Percentiles rank a stretch among this genome's conserved stretches.
Conservation (phyloP, 2,113 vertebrate genomes). For the Rissa tridactyla region DNA sequence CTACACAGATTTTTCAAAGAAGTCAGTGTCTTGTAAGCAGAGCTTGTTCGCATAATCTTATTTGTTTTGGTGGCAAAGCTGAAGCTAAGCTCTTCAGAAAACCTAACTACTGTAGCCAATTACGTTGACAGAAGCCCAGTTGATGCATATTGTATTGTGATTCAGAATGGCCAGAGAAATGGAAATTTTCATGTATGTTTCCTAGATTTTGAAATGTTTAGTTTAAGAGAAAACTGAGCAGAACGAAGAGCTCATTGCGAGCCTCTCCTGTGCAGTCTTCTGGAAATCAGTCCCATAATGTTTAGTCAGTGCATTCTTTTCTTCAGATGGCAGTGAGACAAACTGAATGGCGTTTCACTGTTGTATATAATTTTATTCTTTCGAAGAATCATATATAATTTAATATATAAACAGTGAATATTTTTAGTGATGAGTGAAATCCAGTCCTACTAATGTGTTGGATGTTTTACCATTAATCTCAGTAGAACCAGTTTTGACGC, state of each 20-base stretch:
- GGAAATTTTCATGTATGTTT: not conserved
- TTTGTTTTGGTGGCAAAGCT: conserved; percentile 41
- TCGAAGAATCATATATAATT: not conserved
- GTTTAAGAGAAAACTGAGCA: not conserved
- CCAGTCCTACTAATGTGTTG: not conserved
- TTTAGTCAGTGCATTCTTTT: not conserved
- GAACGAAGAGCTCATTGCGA: not conserved
- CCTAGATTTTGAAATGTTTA: not conserved
- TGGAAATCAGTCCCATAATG: not conserved
- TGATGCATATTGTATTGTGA: not conserved
- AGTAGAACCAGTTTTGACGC: not conserved
- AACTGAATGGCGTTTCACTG: not conserved
- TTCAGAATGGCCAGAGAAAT: conserved; percentile 10
- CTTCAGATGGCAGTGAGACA: not conserved
- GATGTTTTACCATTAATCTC: not conserved
- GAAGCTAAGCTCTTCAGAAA: conserved; percentile 14
- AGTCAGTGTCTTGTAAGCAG: not conserved
- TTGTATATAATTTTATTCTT: not conserved
- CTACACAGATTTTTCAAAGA: not conserved
- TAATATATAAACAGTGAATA: not conserved
- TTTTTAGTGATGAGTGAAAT: not conserved
- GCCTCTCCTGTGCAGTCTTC: not conserved
- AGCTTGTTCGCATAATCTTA: conserved; percentile 19
- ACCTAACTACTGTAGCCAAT: conserved; percentile 16
- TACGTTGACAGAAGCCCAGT: not conserved